Percentiles rank a stretch among this genome's conserved stretches.
Evolutionary conservation across 2,888 invertebrate species (phyloP).

Genomic region (Phoronis australis): DNA sequence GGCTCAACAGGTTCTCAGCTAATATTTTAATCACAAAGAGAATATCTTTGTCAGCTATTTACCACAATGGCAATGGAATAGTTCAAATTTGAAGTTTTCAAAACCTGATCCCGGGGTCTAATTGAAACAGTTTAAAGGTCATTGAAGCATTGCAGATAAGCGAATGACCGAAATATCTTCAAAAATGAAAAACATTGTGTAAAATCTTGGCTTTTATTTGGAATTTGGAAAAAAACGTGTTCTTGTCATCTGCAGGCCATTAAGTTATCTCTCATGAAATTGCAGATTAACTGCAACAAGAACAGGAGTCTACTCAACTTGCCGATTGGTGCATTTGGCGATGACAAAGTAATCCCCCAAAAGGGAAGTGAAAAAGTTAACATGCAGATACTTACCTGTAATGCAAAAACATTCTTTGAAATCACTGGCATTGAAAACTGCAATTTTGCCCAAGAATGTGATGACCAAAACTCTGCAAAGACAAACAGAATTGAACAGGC

Average conservation of each 20-base stretch:
- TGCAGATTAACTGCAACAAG: not conserved
- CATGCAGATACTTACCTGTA: conserved; percentile 63
- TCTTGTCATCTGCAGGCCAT: not conserved
- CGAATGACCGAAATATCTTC: too few species aligned
- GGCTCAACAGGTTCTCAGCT: too few species aligned
- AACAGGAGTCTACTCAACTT: not conserved
- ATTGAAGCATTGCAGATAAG: too few species aligned
- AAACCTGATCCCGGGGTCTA: too few species aligned
- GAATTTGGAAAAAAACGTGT: not conserved
- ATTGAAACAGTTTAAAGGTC: too few species aligned
- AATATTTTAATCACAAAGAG: too few species aligned
- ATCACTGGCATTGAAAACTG: conserved; percentile 82
- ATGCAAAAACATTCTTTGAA: conserved; percentile 81
- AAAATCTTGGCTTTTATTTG: not conserved
- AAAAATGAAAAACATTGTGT: not conserved
- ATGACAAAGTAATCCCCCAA: conserved; percentile 16
- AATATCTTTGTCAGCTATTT: too few species aligned
- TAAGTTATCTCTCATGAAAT: not conserved
- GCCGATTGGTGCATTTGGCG: too few species aligned
- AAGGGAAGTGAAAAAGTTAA: conserved; percentile 5
- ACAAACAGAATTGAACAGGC: too few species aligned
- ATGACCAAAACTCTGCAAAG: conserved; percentile 69
- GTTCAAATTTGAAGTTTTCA: too few species aligned
- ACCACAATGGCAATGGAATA: too few species aligned
- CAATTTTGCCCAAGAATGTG: conserved; percentile 82